These are phyloP conservation scores for Sebastes itinus DNA, from an alignment of 2,797 vertebrate species.

Conservation along the genomic window DNA sequence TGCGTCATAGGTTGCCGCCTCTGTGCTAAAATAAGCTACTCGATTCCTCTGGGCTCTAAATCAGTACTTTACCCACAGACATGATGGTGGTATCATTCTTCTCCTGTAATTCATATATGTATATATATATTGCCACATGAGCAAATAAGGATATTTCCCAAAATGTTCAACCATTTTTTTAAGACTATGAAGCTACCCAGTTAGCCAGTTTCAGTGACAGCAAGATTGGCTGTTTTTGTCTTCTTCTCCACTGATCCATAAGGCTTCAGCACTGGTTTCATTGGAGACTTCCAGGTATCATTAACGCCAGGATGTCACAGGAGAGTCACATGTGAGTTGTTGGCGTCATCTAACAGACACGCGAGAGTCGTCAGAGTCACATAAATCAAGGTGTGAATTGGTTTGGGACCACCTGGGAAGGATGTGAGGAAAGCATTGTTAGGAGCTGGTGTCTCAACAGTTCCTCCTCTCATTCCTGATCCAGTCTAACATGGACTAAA, in stretches of 20 bases:
- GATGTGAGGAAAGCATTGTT: background rate
- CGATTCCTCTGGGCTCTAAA: too few relatives aligned
- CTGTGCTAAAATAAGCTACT: too few relatives aligned
- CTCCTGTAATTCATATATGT: too few relatives aligned
- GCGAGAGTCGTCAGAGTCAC: background rate
- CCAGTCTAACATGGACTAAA: background rate
- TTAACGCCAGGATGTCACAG: background rate
- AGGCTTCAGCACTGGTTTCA: background rate
- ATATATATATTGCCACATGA: too few relatives aligned
- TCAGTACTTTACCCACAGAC: too few relatives aligned
- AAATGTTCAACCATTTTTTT: too few relatives aligned
- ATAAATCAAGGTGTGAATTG: constrained; percentile 11
- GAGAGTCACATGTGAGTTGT: background rate
- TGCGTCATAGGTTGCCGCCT: too few relatives aligned
- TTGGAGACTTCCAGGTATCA: background rate
- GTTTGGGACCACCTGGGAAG: background rate
- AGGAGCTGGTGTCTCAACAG: background rate
- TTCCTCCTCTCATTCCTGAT: background rate
- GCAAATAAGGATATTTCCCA: too few relatives aligned
- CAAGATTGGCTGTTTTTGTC: too few relatives aligned
- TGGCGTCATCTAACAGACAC: background rate
- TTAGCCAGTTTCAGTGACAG: too few relatives aligned
- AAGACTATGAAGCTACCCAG: too few relatives aligned
- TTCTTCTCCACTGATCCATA: background rate
- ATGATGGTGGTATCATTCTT: too few relatives aligned